phyloP scores from a whole-genome alignment of 2,113 vertebrate species.

The Myocastor coypus region DNA sequence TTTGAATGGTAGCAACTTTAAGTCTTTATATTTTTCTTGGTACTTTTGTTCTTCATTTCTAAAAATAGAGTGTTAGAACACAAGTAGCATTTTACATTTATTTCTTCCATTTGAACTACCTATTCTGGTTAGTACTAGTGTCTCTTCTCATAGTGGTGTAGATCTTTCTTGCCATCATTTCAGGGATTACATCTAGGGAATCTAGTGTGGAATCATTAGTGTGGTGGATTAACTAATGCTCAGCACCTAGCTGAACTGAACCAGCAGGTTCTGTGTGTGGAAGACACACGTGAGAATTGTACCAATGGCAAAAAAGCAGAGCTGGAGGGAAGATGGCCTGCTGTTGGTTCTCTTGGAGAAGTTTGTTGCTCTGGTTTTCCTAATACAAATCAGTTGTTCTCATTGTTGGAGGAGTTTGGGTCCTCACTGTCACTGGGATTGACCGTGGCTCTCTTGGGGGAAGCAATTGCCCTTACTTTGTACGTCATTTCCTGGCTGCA shows the following conservation, averaged over 20 bases:
- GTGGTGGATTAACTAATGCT: not conserved
- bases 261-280: not conserved
- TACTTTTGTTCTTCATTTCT: not conserved
- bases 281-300: not conserved
- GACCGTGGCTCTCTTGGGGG: not conserved
- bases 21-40: not conserved
- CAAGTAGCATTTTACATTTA: not conserved
- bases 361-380: not conserved
- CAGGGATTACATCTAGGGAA: not conserved
- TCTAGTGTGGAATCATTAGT: not conserved
- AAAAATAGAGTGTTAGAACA: not conserved
- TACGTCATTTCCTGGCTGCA: not conserved
- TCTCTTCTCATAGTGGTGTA: not conserved
- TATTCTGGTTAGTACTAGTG: not conserved
- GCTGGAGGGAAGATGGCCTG: not conserved
- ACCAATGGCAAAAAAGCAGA: not conserved
- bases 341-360: not conserved
- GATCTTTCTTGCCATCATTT: not conserved
- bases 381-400: not conserved
- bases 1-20: not conserved
- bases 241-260: not conserved
- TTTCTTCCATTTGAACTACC: constrained; percentile 18
- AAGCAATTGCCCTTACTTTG: not conserved
- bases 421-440: not conserved
- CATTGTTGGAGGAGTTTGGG: not conserved